phyloP scores from a whole-genome alignment of 2,797 vertebrate species.

The Muscicapa comitata region DNA sequence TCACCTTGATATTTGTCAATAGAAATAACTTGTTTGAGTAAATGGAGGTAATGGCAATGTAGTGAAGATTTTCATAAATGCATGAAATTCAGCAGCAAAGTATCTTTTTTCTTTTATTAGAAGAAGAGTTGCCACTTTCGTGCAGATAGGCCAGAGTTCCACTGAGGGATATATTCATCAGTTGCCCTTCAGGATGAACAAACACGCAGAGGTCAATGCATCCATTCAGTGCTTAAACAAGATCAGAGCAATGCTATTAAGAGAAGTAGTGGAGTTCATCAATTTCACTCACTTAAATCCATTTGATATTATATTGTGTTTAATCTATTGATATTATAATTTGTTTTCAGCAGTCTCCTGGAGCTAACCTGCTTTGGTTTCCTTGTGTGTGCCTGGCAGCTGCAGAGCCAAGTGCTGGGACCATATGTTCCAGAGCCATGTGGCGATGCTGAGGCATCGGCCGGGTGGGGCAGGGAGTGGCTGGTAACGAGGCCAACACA shows the following conservation, averaged over 20 bases:
- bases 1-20: not conserved
- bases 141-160: not conserved
- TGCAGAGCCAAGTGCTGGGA: not conserved
- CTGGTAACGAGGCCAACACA: rapidly evolving
- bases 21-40: not conserved
- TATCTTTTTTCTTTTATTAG: not conserved
- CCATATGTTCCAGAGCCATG: rapidly evolving
- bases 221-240: not conserved
- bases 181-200: not conserved
- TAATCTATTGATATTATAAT: not conserved
- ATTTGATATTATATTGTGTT: not conserved
- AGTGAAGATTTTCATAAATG: not conserved
- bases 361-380: not conserved
- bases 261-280: not conserved
- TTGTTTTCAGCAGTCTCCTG: not conserved
- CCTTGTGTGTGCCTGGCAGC: not conserved
- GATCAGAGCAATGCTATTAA: not conserved
- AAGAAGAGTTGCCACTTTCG: not conserved
- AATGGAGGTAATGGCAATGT: not conserved
- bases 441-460: not conserved
- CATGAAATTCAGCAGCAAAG: not conserved
- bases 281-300: not conserved
- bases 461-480: not conserved
- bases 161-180: not conserved
- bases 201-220: not conserved